Percentiles rank a stretch among this genome's conserved stretches.
These are phyloP conservation scores for Aphelocoma californica DNA, from an alignment of 2,797 vertebrate genomes.

Conservation along the genomic window DNA sequence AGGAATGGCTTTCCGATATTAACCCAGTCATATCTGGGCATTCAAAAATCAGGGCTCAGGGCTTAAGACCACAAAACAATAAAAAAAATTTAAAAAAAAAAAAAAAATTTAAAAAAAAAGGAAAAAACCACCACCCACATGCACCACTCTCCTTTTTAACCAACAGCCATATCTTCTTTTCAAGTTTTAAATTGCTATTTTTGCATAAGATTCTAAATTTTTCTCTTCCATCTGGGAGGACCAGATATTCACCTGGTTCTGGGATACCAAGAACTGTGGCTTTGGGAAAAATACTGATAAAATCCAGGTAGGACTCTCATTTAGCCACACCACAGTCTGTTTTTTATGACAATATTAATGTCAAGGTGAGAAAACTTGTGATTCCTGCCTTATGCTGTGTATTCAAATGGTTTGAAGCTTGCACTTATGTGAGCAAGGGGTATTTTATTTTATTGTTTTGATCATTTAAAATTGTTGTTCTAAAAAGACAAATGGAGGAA, in stretches of 20 bases:
- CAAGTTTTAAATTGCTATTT: background rate
- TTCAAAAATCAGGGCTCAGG: background rate
- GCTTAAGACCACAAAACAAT: background rate
- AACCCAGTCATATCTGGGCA: background rate
- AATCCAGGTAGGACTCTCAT: background rate
- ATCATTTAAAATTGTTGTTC: background rate
- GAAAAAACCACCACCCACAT: too few relatives aligned
- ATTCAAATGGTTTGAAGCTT: background rate
- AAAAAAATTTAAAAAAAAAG: rapidly evolving
- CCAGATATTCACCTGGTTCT: background rate
- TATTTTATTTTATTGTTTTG: background rate
- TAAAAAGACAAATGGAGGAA: background rate
- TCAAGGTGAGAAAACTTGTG: background rate
- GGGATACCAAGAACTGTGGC: background rate
- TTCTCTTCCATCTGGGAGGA: background rate
- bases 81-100: background rate
- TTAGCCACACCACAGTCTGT: rapidly evolving
- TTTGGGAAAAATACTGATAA: background rate
- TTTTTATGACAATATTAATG: background rate
- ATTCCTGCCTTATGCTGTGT: background rate
- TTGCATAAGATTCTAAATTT: background rate
- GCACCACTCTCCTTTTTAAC: background rate
- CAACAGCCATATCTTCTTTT: background rate
- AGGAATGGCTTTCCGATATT: background rate
- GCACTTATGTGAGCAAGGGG: background rate